phyloP scores from a whole-genome alignment of 2,888 invertebrate species.

The Diadegma fenestrale region DNA sequence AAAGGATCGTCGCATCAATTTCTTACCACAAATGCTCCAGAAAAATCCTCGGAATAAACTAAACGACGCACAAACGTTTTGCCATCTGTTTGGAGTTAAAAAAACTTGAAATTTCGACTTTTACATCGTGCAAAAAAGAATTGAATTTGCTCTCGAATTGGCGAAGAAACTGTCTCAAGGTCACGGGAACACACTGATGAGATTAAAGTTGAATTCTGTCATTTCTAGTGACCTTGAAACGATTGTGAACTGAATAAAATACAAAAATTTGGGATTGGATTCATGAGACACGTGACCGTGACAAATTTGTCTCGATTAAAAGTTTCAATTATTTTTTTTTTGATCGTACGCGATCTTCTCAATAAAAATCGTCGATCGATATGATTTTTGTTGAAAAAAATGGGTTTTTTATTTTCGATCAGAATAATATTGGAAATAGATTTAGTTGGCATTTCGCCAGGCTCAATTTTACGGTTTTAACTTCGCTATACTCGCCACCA shows the following conservation, averaged over 20 bases:
- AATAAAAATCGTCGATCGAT: not conserved
- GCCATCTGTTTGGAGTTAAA: not conserved
- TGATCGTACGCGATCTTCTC: not conserved
- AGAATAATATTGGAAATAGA: constrained; percentile 36
- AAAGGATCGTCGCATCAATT: not conserved
- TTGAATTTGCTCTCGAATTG: not conserved
- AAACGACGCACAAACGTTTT: no score
- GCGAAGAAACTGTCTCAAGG: not conserved
- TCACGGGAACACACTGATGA: not conserved
- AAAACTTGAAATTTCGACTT: not conserved
- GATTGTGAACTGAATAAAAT: not conserved
- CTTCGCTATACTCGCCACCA: not conserved
- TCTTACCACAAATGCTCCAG: not conserved
- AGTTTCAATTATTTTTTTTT: not conserved
- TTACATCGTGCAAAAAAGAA: not conserved
- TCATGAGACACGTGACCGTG: not conserved
- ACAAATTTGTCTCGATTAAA: not conserved
- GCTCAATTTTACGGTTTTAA: not conserved
- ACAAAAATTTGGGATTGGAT: not conserved
- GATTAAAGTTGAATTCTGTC: not conserved
- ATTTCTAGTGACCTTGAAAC: not conserved
- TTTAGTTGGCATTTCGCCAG: constrained; percentile 20
- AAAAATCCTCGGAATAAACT: not conserved
- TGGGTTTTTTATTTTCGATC: not conserved
- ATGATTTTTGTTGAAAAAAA: not conserved